phyloP scores from a whole-genome alignment of 2,113 vertebrate species.

The Pygoscelis antarcticus region DNA sequence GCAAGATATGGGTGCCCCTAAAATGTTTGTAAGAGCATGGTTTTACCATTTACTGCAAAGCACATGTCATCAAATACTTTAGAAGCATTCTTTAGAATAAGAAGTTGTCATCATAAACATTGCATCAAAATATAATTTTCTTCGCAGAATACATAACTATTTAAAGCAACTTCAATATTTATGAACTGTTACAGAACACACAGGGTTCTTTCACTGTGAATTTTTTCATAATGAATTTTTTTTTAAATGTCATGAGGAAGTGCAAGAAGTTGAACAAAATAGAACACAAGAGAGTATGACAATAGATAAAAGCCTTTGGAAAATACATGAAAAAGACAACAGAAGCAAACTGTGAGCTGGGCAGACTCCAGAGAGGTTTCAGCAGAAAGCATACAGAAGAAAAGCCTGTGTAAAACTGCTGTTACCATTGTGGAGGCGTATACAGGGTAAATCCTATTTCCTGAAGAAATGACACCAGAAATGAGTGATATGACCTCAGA shows the following conservation, averaged over 20 bases:
- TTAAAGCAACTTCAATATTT: not conserved
- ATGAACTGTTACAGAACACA: not conserved
- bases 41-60: not conserved
- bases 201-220: not conserved
- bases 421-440: not conserved
- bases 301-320: not conserved
- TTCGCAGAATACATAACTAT: not conserved
- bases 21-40: not conserved
- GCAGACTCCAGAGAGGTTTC: constrained; percentile 53
- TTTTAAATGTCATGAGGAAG: not conserved
- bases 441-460: not conserved
- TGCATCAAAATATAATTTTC: not conserved
- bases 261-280: not conserved
- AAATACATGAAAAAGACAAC: not conserved
- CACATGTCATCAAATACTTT: not conserved
- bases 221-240: not conserved
- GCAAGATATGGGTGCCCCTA: not conserved
- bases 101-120: not conserved
- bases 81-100: not conserved
- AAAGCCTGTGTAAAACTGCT: not conserved
- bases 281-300: not conserved
- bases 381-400: not conserved
- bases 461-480: not conserved
- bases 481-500: not conserved
- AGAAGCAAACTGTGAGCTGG: constrained; percentile 37